Conservation (phyloP, 2,113 vertebrate genomes). For the Hippocampus zosterae region DNA sequence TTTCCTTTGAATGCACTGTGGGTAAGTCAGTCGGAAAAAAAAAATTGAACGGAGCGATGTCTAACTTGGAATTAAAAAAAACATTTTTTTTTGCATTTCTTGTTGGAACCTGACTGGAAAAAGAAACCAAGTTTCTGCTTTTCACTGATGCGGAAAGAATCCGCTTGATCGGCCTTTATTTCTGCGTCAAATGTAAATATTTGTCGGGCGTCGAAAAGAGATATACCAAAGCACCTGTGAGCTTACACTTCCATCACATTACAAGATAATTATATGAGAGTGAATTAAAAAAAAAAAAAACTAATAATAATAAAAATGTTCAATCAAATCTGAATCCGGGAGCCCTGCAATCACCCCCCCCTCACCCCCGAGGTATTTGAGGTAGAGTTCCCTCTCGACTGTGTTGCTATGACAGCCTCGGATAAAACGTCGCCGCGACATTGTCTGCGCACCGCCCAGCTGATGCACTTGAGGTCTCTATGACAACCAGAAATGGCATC, state of each 20-base stretch:
- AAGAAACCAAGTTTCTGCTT: constrained; percentile 60
- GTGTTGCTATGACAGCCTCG: constrained; percentile 62
- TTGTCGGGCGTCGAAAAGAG: constrained; percentile 64
- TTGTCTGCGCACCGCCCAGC: constrained; percentile 55
- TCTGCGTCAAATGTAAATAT: constrained; percentile 60
- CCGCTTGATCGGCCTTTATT: constrained; percentile 49
- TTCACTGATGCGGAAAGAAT: constrained; percentile 52
- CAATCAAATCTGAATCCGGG: constrained; percentile 68
- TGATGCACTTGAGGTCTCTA: constrained; percentile 72
- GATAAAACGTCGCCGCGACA: constrained; percentile 53
- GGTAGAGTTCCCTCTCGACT: constrained; percentile 44
- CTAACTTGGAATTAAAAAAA: constrained; percentile 4
- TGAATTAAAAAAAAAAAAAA: constrained; percentile 22
- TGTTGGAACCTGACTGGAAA: constrained; percentile 54
- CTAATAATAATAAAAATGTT: constrained; percentile 19
- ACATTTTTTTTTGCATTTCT: constrained; percentile 29
- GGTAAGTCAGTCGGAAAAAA: no score
- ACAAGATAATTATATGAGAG: constrained; percentile 38
- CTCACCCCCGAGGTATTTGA: constrained; percentile 49
- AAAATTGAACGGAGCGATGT: no score
- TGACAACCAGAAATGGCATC: constrained; percentile 68
- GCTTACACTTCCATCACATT: constrained; percentile 55
- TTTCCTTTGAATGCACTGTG: constrained; percentile 57
- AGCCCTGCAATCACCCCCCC: constrained; percentile 71
- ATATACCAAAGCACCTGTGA: constrained; percentile 71